Evolutionary conservation across 2,797 vertebrate genomes (phyloP).

Genomic region (Danio albolineatus): DNA sequence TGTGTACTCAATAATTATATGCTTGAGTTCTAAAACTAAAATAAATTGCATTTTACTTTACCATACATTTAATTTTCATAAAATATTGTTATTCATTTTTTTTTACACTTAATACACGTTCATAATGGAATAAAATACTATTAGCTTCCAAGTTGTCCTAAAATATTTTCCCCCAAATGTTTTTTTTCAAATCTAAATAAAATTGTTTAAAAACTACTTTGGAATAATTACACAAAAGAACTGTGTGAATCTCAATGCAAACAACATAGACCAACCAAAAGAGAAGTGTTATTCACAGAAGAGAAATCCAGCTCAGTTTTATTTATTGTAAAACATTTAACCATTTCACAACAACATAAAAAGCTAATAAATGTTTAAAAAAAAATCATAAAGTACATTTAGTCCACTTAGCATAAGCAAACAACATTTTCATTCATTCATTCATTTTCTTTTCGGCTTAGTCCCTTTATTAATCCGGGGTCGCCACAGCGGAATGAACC

Average conservation of each 20-base stretch:
- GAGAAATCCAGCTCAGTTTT: neutral
- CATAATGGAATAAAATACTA: neutral
- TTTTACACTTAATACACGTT: no score
- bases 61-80: no score
- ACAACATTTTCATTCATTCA: neutral
- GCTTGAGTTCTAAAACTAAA: neutral
- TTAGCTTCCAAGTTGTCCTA: neutral
- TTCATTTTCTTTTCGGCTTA: no score
- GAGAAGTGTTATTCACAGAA: neutral
- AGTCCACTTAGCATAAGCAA: neutral
- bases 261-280: no score
- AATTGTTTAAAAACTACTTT: neutral
- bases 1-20: no score
- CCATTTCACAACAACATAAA: conserved; percentile 6
- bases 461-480: no score
- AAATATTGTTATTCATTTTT: no score
- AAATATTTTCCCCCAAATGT: no score
- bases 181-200: neutral
- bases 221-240: neutral
- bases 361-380: neutral
- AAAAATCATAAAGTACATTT: neutral
- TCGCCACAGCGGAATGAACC: no score
- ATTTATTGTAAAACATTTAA: conserved; percentile 4
- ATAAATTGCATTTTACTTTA: no score
- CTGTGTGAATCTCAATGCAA: no score